Base-by-base conservation (phyloP, 37 sponge, comb jelly and placozoan genomes). In the Hexactinellida sp. region DNA sequence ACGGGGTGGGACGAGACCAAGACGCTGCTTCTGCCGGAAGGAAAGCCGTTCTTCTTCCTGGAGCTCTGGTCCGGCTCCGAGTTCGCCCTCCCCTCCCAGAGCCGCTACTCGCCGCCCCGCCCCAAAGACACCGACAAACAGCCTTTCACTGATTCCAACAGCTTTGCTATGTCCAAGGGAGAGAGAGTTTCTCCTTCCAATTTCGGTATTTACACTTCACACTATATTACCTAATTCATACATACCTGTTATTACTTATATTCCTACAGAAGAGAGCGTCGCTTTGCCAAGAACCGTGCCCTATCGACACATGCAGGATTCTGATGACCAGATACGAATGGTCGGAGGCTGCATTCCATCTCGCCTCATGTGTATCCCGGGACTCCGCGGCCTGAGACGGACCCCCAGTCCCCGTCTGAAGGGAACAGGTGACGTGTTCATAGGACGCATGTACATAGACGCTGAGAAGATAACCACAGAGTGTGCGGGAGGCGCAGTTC, bases 381-480 rank as follows among this genome's bases (percentile, higher is more conserved):
- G 3, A 10, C 3, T 63, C 34, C 30, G 5, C 21, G 76, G 76
- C 32, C 13, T 63, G 76, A 63, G 76, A 28, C 76, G 32, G 30
- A 63, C 28, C 25, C 76, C 76, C 30, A 63, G 76, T n/a, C 76
- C 76, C 5, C 76, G 76, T 63, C 34, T 28, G 19, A 63, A 63
- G 76, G 13, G 76, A 7, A 63, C 28, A 25, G 76, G 76, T 5
- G 76, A 63, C 34, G 30, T 63, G 5, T 63, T 63, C 76, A 63
- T 63, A 63, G 76, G 76, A 63, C 76, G 76, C 34, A 63, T 63
- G 76, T 63, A 63, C 76, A 63, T 63, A 7, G 76, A 63, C 34
- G 30, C 30, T 3, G 32, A 63, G 30, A 63, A 63, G 76, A 63
- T 63, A 63, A 63, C 76, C 25, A 63, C 34, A n/a, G 76, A 63